phyloP scores from a whole-genome alignment of 2,797 vertebrate genomes.

The Chiloscyllium punctatum region DNA sequence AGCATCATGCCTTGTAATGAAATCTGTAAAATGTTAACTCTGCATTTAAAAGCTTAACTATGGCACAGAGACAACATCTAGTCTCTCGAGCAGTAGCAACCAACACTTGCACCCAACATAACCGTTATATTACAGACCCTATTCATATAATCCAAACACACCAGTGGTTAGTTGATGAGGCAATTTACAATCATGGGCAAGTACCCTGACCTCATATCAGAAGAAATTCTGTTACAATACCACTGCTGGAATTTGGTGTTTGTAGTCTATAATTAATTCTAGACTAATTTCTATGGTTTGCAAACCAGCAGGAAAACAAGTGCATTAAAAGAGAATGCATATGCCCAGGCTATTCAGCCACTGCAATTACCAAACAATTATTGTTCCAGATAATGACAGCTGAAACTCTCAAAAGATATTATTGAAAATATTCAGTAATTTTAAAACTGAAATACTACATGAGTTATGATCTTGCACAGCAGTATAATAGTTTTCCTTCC shows the following conservation, averaged over 20 bases:
- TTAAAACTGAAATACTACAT: not conserved
- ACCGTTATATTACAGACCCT: no score
- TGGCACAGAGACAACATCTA: not conserved
- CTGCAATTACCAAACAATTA: not conserved
- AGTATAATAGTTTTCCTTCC: not conserved
- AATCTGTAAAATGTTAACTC: not conserved
- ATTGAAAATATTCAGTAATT: not conserved
- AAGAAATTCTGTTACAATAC: not conserved
- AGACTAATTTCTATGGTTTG: not conserved
- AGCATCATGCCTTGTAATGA: not conserved
- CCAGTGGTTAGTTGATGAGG: not conserved
- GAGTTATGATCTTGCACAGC: not conserved
- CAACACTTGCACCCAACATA: not conserved
- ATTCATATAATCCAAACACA: not conserved
- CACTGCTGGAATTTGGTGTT: not conserved
- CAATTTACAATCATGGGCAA: not conserved
- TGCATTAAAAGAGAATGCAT: not conserved
- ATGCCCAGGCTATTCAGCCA: not conserved
- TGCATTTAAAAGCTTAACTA: not conserved
- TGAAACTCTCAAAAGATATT: not conserved
- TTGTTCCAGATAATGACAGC: not conserved
- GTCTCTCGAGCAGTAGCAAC: not conserved
- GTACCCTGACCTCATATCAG: not conserved
- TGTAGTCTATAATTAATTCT: not conserved
- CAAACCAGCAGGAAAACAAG: not conserved